A percentile compares a stretch with the other conserved stretches of the same genome.
phyloP scores from a whole-genome alignment of 2,797 vertebrate genomes.

The Tadarida brasiliensis region DNA sequence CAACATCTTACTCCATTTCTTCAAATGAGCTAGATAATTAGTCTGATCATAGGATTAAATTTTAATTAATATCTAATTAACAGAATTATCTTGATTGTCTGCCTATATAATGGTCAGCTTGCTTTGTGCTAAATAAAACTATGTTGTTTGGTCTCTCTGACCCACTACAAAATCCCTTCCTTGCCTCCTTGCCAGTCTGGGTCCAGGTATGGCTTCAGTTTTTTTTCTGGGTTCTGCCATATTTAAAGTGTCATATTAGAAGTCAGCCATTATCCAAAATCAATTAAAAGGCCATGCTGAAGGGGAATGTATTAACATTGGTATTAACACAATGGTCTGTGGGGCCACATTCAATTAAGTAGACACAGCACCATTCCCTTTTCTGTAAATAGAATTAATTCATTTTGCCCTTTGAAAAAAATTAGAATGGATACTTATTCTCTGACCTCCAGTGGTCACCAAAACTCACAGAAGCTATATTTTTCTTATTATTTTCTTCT shows the following conservation, averaged over 20 bases:
- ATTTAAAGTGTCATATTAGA: slow-evolving; percentile 3
- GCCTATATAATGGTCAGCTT: not conserved
- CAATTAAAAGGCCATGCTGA: not conserved
- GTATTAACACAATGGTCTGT: not conserved
- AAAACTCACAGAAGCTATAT: not conserved
- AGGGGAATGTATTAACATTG: not conserved
- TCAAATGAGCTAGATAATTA: slow-evolving; percentile 25
- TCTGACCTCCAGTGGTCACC: not conserved
- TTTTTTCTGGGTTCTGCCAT: not conserved
- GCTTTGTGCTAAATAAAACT: not conserved
- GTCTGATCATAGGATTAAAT: not conserved
- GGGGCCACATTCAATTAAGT: not conserved
- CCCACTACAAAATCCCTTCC: not conserved
- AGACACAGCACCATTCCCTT: not conserved
- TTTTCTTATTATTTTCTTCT: not conserved
- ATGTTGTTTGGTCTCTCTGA: not conserved
- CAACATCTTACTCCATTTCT: not conserved
- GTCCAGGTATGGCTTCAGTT: not conserved
- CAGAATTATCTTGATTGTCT: slow-evolving; percentile 46
- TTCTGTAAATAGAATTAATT: not conserved
- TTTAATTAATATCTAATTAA: slow-evolving; percentile 56
- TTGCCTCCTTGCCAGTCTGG: not conserved
- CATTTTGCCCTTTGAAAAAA: not conserved
- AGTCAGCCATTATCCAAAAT: not conserved
- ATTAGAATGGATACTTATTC: not conserved